These are phyloP conservation scores for Forbesichthys papilliferus DNA, from an alignment of 2,113 vertebrate species.

Conservation along the genomic window DNA sequence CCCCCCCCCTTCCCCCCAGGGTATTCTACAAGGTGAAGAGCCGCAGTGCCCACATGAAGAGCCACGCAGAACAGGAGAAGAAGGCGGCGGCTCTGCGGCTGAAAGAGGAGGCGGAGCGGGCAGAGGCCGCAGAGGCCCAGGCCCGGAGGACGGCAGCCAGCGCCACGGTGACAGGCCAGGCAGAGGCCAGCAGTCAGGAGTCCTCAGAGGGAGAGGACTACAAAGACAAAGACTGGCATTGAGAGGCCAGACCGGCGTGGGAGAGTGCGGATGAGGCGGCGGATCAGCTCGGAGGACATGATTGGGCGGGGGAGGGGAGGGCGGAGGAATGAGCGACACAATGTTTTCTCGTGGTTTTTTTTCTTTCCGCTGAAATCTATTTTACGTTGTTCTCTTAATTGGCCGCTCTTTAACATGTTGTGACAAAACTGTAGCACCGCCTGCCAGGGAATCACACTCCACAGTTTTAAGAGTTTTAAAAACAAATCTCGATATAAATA, in stretches of 20 bases:
- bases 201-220: conserved; percentile 80
- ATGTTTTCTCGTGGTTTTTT: neutral
- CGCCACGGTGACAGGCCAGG: conserved; percentile 60
- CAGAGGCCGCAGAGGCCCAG: conserved; percentile 1
- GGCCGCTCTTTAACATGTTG: conserved; percentile 21
- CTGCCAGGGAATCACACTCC: conserved; percentile 41
- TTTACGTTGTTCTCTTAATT: conserved; percentile 46
- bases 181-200: conserved; percentile 66
- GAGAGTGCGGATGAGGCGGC: too few relatives aligned
- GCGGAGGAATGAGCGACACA: too few relatives aligned
- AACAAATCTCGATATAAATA: conserved; percentile 39
- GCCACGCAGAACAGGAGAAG: conserved; percentile 96
- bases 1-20: conserved; percentile 60
- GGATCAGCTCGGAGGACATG: too few relatives aligned
- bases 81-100: conserved; percentile 88
- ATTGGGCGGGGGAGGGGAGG: too few relatives aligned
- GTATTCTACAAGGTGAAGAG: conserved; percentile 98
- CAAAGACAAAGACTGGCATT: conserved; percentile 77
- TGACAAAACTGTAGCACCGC: neutral
- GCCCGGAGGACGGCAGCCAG: conserved; percentile 24
- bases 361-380: neutral
- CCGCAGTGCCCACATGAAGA: conserved; percentile 98
- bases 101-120: conserved; percentile 80
- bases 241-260: conserved; percentile 15
- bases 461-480: conserved; percentile 41